phyloP scores from a whole-genome alignment of 2,113 vertebrate genomes.

The Patagioenas fasciata region DNA sequence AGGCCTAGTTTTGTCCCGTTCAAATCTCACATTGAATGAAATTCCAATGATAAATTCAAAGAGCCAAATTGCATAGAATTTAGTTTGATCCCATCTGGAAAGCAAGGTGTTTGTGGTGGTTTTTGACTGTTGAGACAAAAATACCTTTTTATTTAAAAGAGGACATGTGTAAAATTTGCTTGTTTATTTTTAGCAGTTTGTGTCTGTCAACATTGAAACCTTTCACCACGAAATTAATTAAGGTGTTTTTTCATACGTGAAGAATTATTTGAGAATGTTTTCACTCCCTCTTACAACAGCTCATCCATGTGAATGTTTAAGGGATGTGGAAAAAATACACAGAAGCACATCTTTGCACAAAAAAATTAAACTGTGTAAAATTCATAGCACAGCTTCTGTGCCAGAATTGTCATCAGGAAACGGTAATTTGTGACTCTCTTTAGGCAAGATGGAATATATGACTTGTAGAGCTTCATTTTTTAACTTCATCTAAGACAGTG shows the following conservation, averaged over 20 bases:
- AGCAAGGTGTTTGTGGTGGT: neutral
- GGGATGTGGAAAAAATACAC: neutral
- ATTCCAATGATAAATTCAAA: neutral
- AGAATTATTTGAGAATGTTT: neutral
- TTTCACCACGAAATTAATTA: neutral
- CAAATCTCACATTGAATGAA: neutral
- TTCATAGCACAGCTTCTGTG: neutral
- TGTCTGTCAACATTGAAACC: neutral
- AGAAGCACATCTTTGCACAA: neutral
- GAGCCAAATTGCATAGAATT: neutral
- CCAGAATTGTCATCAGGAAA: neutral
- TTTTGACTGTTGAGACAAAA: neutral
- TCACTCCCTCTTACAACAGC: neutral
- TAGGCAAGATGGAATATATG: neutral
- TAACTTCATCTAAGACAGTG: neutral
- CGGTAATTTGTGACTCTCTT: neutral
- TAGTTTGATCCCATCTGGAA: neutral
- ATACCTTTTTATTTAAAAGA: neutral
- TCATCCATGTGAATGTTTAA: neutral
- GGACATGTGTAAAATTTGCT: neutral
- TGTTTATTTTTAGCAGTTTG: neutral
- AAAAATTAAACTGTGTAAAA: neutral
- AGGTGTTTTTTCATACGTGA: neutral
- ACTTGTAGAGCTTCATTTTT: neutral
- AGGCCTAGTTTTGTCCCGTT: neutral